Conservation (phyloP, 2,888 invertebrate genomes). For the Empis livida region DNA sequence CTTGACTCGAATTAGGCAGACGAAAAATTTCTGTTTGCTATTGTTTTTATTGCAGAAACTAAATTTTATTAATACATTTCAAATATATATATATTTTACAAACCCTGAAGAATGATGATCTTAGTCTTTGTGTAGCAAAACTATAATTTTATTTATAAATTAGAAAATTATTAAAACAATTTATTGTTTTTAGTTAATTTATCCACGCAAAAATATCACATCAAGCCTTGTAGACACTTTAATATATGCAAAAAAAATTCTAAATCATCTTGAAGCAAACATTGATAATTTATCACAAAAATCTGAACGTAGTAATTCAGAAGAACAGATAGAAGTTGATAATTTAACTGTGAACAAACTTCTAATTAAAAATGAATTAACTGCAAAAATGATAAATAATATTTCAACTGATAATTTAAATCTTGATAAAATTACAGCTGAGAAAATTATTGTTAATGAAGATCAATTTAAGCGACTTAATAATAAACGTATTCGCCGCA, state of each 20-base stretch:
- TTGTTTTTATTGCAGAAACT: too few relatives aligned
- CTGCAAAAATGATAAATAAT: conserved; percentile 21
- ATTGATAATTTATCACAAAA: conserved; percentile 12
- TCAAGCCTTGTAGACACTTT: conserved; percentile 27
- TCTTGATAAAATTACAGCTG: conserved; percentile 21
- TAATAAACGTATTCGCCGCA: too few relatives aligned
- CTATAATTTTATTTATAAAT: too few relatives aligned
- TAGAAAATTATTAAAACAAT: conserved; percentile 18
- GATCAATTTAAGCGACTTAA: conserved; percentile 5
- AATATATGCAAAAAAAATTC: conserved; percentile 21
- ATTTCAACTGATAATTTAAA: conserved; percentile 17
- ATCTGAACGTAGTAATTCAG: conserved; percentile 1
- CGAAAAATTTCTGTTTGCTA: too few relatives aligned
- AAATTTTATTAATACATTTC: too few relatives aligned
- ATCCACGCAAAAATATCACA: conserved; percentile 18
- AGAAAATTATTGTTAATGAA: conserved; percentile 18
- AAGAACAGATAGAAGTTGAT: conserved; percentile 16
- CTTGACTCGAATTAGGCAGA: too few relatives aligned
- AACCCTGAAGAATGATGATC: too few relatives aligned
- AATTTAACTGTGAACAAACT: conserved; percentile 9
- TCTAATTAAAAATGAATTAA: conserved; percentile 19
- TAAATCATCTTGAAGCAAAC: conserved; percentile 21
- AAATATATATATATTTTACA: too few relatives aligned
- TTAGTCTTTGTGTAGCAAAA: too few relatives aligned
- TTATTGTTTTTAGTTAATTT: conserved; percentile 15